A percentile compares a stretch with the other conserved stretches of the same genome.
These are phyloP conservation scores for Anabacerthia variegaticeps DNA, from an alignment of 2,797 vertebrate species.

Conservation along the genomic window DNA sequence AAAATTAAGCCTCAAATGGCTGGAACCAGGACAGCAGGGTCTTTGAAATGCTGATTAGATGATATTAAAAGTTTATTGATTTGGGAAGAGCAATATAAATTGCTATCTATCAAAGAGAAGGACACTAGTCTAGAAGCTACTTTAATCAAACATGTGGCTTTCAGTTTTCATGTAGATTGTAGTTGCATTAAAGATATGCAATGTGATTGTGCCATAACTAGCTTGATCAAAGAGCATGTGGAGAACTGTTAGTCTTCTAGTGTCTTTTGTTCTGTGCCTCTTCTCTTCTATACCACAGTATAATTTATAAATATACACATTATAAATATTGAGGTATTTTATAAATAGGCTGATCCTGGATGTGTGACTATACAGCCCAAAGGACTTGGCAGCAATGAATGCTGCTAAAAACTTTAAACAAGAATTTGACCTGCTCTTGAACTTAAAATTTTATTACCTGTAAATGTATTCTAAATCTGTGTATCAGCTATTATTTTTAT, in stretches of 20 bases:
- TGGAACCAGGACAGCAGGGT: background rate
- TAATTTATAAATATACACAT: background rate
- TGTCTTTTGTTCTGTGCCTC: background rate
- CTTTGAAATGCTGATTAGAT: background rate
- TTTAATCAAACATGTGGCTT: background rate
- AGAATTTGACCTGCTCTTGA: background rate
- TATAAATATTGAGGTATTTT: background rate
- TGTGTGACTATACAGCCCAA: background rate
- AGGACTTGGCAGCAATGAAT: background rate
- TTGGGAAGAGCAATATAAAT: background rate
- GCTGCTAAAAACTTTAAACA: background rate
- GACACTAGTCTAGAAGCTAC: background rate
- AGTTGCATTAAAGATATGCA: background rate
- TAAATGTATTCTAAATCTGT: background rate
- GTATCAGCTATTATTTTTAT: background rate
- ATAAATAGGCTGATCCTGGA: background rate
- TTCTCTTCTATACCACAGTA: background rate
- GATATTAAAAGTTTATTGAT: background rate
- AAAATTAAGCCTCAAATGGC: background rate
- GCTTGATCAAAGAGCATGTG: background rate
- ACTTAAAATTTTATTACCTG: background rate
- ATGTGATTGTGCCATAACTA: background rate
- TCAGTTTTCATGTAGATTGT: rapidly evolving
- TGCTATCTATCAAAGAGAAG: background rate
- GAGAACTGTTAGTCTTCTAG: background rate